Evolutionary conservation across 2,888 invertebrate genomes (phyloP).

Genomic region (Lithophane leautieri): DNA sequence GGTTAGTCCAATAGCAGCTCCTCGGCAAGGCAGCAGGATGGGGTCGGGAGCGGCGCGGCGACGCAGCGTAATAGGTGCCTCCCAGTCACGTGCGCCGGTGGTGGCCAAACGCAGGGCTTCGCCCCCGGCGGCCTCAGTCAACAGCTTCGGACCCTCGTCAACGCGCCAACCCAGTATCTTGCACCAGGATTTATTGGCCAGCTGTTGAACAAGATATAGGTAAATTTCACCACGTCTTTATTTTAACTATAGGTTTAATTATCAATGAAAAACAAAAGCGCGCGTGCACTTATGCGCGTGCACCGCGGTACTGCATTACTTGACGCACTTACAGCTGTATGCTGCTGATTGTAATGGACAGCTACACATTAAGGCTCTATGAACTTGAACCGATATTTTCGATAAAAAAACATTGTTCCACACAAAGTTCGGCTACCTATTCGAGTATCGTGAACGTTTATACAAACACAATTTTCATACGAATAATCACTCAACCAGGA

Average conservation of each 20-base stretch:
- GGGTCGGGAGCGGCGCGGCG: conserved; percentile 95
- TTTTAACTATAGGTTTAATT: background rate
- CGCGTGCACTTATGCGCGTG: conserved; percentile 3
- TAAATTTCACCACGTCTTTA: background rate
- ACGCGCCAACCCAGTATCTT: conserved; percentile 93
- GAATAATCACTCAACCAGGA: background rate
- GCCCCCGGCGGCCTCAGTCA: conserved; percentile 85
- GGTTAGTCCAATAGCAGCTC: conserved; percentile 82
- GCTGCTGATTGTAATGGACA: background rate
- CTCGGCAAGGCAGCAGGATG: conserved; percentile 85
- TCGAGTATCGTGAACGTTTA: background rate
- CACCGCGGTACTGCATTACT: background rate
- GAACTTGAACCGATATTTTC: no score
- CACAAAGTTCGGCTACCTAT: no score
- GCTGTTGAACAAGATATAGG: conserved; percentile 86
- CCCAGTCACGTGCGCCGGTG: conserved; percentile 92
- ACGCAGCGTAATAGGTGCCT: conserved; percentile 94
- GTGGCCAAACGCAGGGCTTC: conserved; percentile 89
- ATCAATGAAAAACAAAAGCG: background rate
- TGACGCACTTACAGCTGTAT: background rate
- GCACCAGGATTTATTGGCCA: conserved; percentile 96
- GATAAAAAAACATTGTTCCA: background rate
- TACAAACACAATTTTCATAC: background rate
- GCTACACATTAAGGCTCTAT: background rate
- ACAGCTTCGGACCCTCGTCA: conserved; percentile 81